Base-by-base conservation (phyloP, 2,113 vertebrate species). In the Serinus canaria region DNA sequence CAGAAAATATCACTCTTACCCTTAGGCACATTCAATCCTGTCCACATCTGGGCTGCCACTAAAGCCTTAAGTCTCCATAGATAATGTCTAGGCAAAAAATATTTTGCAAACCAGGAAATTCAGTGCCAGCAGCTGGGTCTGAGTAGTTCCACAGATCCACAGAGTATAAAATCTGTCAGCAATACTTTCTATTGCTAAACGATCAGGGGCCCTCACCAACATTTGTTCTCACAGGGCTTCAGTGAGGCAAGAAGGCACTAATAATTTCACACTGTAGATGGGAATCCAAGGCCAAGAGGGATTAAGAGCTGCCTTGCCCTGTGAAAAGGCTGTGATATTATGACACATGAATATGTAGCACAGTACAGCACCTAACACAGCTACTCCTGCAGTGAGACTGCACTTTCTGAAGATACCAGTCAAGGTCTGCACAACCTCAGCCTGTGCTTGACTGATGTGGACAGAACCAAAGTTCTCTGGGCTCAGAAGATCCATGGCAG, bases 1-100 rank as follows among this genome's bases (percentile, higher is more conserved):
- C 72, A 68, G 92, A 90, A 97, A 96, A 90, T 60, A 93, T n/a
- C 76, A 84, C 66, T 86, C 52, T 78, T 93, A 92, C 88, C 90
- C 90, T 86, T 68, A 92, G 72, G 94, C 90, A 82, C 43, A 49
- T 89, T 93, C 83, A 89, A 11, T 94, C 25, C 55, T 83, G 37
- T 56, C 64, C 60, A 72, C 50, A 86, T 74, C 69, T 81, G 53
- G 60, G 47, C 49, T 95, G 79, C 73, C n/a, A 78, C n/a, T 73
- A 85, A 89, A 87, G 68, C 59, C 39, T 64, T 37, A 82, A 73
- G 11, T 68, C 76, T 88, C 58, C 21, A 23, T n/a, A 84, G 52
- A 62, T 78, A 75, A 25, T 84, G n/a, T 14, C 44, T 81, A 41
- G 53, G 47, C 64, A 90, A 83, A 94, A 92, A 68, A 4, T 21